phyloP scores from a whole-genome alignment of 2,888 invertebrate genomes.

The Nezara viridula region DNA sequence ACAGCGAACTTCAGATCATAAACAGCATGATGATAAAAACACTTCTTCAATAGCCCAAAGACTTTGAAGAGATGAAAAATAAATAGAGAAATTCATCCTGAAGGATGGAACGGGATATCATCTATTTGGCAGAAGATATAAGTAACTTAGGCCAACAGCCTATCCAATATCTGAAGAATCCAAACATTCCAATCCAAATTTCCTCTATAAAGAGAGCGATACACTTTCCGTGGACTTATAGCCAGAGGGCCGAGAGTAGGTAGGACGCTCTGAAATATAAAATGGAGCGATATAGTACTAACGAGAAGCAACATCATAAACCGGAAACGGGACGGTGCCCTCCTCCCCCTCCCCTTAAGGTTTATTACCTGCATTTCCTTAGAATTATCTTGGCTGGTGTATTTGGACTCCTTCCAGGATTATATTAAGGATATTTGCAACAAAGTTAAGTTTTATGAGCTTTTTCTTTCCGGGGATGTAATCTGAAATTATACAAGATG shows the following conservation, averaged over 20 bases:
- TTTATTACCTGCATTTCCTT: conserved; percentile 46
- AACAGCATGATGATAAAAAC: too few relatives aligned
- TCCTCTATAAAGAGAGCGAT: conserved; percentile 17
- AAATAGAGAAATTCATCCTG: background rate
- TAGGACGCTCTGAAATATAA: background rate
- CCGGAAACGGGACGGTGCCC: background rate
- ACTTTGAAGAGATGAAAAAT: background rate
- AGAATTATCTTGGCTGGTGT: conserved; percentile 22
- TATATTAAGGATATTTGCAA: conserved; percentile 35
- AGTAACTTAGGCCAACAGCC: background rate
- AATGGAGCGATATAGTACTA: conserved; percentile 21
- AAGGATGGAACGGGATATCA: background rate
- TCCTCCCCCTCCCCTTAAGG: background rate
- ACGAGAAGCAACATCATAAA: conserved; percentile 38
- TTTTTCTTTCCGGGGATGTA: conserved; percentile 17
- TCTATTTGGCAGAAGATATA: background rate
- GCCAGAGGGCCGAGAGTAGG: background rate
- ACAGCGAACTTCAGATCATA: too few relatives aligned
- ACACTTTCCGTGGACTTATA: conserved; percentile 1
- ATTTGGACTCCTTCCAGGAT: conserved; percentile 39
- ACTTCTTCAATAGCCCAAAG: too few relatives aligned
- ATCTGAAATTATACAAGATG: background rate
- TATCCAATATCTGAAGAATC: conserved; percentile 18
- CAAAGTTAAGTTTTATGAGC: conserved; percentile 21
- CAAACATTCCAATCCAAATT: conserved; percentile 31